Evolutionary conservation across 2,113 vertebrate genomes (phyloP).

Genomic region (Myotis yumanensis): DNA sequence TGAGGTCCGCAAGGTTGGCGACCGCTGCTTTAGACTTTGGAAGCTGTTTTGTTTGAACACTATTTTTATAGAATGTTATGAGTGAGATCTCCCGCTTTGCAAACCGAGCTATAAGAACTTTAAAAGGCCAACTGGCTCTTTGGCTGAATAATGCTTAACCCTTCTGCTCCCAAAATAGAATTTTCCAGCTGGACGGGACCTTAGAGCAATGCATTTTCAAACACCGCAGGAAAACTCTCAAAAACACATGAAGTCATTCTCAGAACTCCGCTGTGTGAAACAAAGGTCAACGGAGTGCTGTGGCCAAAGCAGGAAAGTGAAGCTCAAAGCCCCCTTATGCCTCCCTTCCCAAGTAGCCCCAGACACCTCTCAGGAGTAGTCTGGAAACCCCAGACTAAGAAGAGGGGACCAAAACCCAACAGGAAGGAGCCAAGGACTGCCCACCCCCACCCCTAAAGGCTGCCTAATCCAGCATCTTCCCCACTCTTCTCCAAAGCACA

Average conservation of each 20-base stretch:
- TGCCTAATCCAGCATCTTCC: neutral
- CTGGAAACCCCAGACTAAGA: neutral
- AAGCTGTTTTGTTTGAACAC: neutral
- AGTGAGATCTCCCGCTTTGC: neutral
- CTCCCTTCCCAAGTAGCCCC: neutral
- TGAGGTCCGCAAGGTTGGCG: too few species aligned
- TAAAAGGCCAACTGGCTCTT: conserved; percentile 37
- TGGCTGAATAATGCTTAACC: conserved; percentile 43
- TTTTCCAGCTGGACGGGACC: neutral
- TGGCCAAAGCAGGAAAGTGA: neutral
- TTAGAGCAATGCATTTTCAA: neutral
- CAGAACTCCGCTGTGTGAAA: neutral
- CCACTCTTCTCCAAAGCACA: neutral
- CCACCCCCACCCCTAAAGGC: neutral
- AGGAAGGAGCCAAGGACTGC: neutral
- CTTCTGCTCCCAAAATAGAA: conserved; percentile 54
- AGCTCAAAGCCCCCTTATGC: neutral
- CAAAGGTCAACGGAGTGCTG: neutral
- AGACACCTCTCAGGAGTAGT: neutral
- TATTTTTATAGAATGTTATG: neutral
- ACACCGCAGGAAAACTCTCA: neutral
- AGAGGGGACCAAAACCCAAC: neutral
- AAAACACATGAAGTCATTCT: neutral
- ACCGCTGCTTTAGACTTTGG: neutral
- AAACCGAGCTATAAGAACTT: conserved; percentile 3